Evolutionary conservation across 1,140 invertebrate genomes (phyloP).

Genomic region (Cydia amplana): DNA sequence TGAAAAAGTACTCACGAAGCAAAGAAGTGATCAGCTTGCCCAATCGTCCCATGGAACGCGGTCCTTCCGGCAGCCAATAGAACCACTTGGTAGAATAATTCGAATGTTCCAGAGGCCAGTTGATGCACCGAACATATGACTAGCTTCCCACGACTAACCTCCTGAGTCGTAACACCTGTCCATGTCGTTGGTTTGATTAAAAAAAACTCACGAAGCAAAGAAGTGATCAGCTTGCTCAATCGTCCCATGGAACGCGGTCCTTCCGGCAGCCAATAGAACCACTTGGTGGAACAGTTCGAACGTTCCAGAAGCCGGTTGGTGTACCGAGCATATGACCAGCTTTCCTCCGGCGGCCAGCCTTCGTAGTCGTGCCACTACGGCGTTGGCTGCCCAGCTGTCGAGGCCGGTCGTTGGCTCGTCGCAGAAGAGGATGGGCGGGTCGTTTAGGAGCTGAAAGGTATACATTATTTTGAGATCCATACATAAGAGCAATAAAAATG

Average conservation of each 20-base stretch:
- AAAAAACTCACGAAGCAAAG: slow-evolving; percentile 82
- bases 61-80: slow-evolving; percentile 88
- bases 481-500: too few species aligned
- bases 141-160: slow-evolving; percentile 81
- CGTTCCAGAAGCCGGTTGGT: slow-evolving; percentile 92
- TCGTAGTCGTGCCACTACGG: slow-evolving; percentile 85
- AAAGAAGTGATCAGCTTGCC: slow-evolving; percentile 83
- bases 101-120: slow-evolving; percentile 91
- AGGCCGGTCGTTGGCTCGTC: slow-evolving; percentile 92
- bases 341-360: slow-evolving; percentile 83
- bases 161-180: too few species aligned
- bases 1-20: slow-evolving; percentile 78
- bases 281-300: slow-evolving; percentile 91
- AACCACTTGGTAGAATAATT: slow-evolving; percentile 89
- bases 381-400: slow-evolving; percentile 89
- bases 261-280: slow-evolving; percentile 88
- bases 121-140: slow-evolving; percentile 93
- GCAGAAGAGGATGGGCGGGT: slow-evolving; percentile 89
- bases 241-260: slow-evolving; percentile 90
- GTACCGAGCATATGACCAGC: slow-evolving; percentile 91
- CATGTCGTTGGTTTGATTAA: too few species aligned
- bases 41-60: slow-evolving; percentile 88
- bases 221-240: slow-evolving; percentile 81
- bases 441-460: slow-evolving; percentile 82
- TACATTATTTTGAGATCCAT: neutral